Conservation (phyloP, 2,888 invertebrate genomes). For the Lasioglossum leucozonium region DNA sequence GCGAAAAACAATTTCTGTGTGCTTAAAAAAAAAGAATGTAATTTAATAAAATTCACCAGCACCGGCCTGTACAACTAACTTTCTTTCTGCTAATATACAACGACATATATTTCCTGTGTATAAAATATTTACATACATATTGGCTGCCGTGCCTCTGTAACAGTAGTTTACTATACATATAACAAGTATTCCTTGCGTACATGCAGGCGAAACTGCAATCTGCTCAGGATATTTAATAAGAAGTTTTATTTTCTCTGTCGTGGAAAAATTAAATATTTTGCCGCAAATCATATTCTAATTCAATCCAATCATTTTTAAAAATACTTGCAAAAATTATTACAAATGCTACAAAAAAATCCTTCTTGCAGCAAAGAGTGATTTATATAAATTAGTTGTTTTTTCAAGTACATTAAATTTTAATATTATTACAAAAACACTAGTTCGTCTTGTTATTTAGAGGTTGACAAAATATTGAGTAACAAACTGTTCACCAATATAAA, state of each 20-base stretch:
- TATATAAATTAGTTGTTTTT: neutral
- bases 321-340: neutral
- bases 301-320: neutral
- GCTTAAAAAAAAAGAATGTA: constrained; percentile 17
- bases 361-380: neutral
- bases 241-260: neutral
- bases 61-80: neutral
- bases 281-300: neutral
- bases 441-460: neutral
- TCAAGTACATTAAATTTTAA: neutral
- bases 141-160: constrained; percentile 38
- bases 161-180: constrained; percentile 32
- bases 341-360: neutral
- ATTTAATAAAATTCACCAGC: constrained; percentile 38
- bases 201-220: constrained; percentile 27
- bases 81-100: constrained; percentile 38
- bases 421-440: neutral
- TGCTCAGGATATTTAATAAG: constrained; percentile 15
- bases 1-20: neutral
- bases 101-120: constrained; percentile 32
- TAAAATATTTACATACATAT: constrained; percentile 57
- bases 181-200: constrained; percentile 11
- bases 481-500: neutral
- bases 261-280: neutral
- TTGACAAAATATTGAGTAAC: neutral